phyloP scores from a whole-genome alignment of 2,888 invertebrate species.

The Cistogaster globosa region DNA sequence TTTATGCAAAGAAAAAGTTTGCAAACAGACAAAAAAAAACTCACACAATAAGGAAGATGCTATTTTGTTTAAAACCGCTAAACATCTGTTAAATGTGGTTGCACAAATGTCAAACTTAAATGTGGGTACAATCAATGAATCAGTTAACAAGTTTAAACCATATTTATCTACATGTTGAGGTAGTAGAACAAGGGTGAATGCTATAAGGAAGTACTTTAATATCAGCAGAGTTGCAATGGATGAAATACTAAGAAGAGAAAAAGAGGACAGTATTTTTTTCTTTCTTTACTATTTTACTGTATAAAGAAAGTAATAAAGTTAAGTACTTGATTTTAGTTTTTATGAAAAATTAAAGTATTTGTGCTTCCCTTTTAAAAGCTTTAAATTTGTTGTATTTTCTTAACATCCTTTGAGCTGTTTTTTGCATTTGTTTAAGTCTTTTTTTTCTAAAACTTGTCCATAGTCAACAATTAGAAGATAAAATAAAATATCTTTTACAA shows the following conservation, averaged over 20 bases:
- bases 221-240: neutral
- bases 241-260: neutral
- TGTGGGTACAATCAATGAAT: conserved; percentile 64
- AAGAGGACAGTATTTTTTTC: neutral
- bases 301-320: neutral
- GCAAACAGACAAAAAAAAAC: conserved; percentile 20
- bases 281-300: neutral
- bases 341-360: no score
- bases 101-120: conserved; percentile 68
- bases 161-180: neutral
- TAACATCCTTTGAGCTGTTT: conserved; percentile 17
- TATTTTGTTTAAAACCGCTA: conserved; percentile 53
- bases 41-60: neutral
- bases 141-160: conserved; percentile 26
- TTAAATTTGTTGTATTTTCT: neutral
- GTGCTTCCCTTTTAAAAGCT: neutral
- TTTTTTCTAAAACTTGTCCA: conserved; percentile 24
- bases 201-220: neutral
- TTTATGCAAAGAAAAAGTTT: conserved; percentile 54
- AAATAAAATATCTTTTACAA: conserved; percentile 45
- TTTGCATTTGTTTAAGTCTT: neutral
- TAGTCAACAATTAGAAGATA: conserved; percentile 59
- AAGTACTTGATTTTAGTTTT: no score
- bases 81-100: conserved; percentile 69
- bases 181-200: neutral